Percentiles rank a stretch among this genome's conserved stretches.
phyloP scores from a whole-genome alignment of 2,113 vertebrate species.

The Pachyramphus minor region DNA sequence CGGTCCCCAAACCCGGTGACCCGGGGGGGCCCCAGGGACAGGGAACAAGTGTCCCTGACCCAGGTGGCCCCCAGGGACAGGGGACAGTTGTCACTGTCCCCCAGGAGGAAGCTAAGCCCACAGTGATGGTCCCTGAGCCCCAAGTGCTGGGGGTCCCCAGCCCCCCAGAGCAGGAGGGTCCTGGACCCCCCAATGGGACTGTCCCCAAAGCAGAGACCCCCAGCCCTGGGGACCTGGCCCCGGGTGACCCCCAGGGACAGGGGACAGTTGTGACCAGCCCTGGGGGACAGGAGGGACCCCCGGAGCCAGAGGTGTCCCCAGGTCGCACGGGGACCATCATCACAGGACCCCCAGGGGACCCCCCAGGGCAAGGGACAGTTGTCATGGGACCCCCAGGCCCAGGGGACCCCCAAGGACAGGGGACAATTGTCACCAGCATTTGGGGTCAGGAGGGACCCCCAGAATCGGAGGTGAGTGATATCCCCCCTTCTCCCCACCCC shows the following conservation, averaged over 20 bases:
- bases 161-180: background rate
- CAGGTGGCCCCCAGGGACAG: too few species aligned
- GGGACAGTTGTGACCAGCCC: background rate
- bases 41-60: too few species aligned
- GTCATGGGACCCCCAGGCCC: background rate
- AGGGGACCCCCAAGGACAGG: background rate
- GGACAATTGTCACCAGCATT: background rate
- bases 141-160: background rate
- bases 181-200: background rate
- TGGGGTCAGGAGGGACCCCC: background rate
- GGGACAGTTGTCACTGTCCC: background rate
- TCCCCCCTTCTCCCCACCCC: too few species aligned
- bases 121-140: background rate
- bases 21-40: too few species aligned
- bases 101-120: background rate
- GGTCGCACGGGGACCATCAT: too few species aligned
- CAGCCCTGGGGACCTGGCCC: background rate
- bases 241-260: background rate
- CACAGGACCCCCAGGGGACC: too few species aligned
- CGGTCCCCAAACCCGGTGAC: background rate
- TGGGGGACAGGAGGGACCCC: background rate
- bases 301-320: background rate
- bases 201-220: background rate
- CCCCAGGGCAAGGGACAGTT: background rate
- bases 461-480: background rate